Base-by-base conservation (phyloP, 2,113 vertebrate species). In the Anarrhichthys ocellatus region DNA sequence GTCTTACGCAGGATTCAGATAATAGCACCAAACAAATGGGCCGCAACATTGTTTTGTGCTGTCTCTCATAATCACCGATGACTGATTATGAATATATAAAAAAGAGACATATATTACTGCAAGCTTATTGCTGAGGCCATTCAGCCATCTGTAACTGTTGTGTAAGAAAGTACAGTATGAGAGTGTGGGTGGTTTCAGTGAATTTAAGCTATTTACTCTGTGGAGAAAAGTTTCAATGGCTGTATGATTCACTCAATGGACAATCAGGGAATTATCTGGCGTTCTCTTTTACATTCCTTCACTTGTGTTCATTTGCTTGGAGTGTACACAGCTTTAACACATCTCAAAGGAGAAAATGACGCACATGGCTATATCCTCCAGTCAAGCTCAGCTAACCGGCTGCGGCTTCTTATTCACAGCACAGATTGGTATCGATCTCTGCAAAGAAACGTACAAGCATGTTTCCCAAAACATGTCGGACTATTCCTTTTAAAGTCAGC, bases 71-170 rank as follows among this genome's bases (percentile, higher is more conserved):
- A 78, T 83, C 71, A 73, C 82, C 2, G 5, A 14, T 82, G 50
- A 84, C 74, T 84, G 54, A 85, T 75, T 79, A 50, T 68, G 36
- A 63, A 75, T 80, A 48, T 81, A 62, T 54, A 48, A 64, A 42
- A 59, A 74, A 68, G 24, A 85, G 27, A 71, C 76, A 76, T 79
- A 56, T 81, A 83, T 88, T 78, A 56, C 76, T 3, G 9, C 18
- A 29, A 66, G 44, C 85, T 66, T 83, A 86, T 83, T 88, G 74
- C 67, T 29, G 46, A 64, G 69, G 56, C 52, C 27, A 67, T 80
- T 79, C 29, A 83, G 36, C 77, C 83, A 81, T 84, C 84, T 92
- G 86, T 80, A 82, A 62, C 72, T 70, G 58, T 42, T 78, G 72
- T 76, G 52, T 74, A 77, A 64, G 71, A 36, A 81, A 84, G 69